Percentiles rank a stretch among this genome's conserved stretches.
phyloP scores from a whole-genome alignment of 2,888 invertebrate species.

The Nomada goodeniana region DNA sequence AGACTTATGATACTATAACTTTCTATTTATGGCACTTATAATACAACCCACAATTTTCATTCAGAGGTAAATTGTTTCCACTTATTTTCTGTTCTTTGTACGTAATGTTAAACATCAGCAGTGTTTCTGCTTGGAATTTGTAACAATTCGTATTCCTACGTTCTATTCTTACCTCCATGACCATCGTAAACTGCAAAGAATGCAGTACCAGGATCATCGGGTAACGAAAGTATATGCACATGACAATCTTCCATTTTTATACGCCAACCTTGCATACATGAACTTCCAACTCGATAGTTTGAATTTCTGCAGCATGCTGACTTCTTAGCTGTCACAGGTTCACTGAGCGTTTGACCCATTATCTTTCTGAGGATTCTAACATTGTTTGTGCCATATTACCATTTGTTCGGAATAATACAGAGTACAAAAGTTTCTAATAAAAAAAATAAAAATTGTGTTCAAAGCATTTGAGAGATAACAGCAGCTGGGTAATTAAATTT shows the following conservation, averaged over 20 bases:
- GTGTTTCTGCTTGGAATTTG: neutral
- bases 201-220: slow-evolving; percentile 96
- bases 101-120: neutral
- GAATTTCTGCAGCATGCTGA: slow-evolving; percentile 92
- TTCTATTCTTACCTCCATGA: slow-evolving; percentile 89
- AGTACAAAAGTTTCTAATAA: neutral
- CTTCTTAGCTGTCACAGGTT: slow-evolving; percentile 96
- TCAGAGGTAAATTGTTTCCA: slow-evolving; percentile 1
- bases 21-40: slow-evolving; percentile 14
- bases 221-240: slow-evolving; percentile 96
- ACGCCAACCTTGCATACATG: slow-evolving; percentile 99
- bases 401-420: slow-evolving; percentile 2
- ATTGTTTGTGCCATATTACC: slow-evolving; percentile 8
- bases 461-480: neutral
- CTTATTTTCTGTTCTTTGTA: neutral
- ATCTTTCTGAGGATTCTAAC: slow-evolving; percentile 40
- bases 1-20: slow-evolving; percentile 23
- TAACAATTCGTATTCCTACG: neutral
- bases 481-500: neutral
- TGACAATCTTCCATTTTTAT: slow-evolving; percentile 99
- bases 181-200: slow-evolving; percentile 99
- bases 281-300: slow-evolving; percentile 93
- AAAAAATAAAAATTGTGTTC: neutral
- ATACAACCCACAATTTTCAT: slow-evolving; percentile 29
- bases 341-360: slow-evolving; percentile 99